Base-by-base conservation (phyloP, 2,888 invertebrate genomes). In the Hirtodrosophila histrioides region DNA sequence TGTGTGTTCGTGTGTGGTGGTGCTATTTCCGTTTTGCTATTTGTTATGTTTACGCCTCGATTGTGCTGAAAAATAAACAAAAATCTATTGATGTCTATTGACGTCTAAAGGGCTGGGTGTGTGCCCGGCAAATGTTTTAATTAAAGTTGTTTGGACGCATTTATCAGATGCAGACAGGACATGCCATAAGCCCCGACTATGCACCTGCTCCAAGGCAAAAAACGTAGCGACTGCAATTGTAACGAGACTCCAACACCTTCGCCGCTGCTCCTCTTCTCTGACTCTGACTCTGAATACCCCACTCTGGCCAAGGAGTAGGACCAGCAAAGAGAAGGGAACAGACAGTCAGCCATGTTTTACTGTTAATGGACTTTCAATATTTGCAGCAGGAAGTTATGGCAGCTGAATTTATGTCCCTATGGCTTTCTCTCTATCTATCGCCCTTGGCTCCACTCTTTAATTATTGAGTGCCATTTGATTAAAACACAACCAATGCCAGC, bases 81-180 rank as follows among this genome's bases (percentile, higher is more conserved):
- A 69, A 61, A 31, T 62, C 67, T 36, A 78, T 82, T 75, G 74
- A 86, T 57, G 67, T 69, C 66, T 65, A 80, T 69, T 77, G 85
- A 75, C 77, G 62, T 78, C 75, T 60, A 74, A 64, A 48, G 58
- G 11, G 40, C 40, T 69, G 61, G 62, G 57, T 63, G 61, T 51
- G 69, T 58, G 24, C 12, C 40, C 27, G 23, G 60, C 75, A 76
- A 76, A 79, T 78, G 87, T 88, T 88, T 84, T 85, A 85, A 85
- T 85, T 85, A 85, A 88, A 85, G 75, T 88, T 84, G 85, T 75
- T 88, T 72, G 68, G 62, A 75, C 69, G 75, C 87, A 64, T 84
- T 85, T 85, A 85, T 85, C 84, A 85, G 84, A 85, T 85, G 88
- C 84, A 85, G 84, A 85, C 84, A 84, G 88, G 84, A 86, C 71